These are phyloP conservation scores for Lagorchestes hirsutus DNA, from an alignment of 2,797 vertebrate species.

Conservation along the genomic window DNA sequence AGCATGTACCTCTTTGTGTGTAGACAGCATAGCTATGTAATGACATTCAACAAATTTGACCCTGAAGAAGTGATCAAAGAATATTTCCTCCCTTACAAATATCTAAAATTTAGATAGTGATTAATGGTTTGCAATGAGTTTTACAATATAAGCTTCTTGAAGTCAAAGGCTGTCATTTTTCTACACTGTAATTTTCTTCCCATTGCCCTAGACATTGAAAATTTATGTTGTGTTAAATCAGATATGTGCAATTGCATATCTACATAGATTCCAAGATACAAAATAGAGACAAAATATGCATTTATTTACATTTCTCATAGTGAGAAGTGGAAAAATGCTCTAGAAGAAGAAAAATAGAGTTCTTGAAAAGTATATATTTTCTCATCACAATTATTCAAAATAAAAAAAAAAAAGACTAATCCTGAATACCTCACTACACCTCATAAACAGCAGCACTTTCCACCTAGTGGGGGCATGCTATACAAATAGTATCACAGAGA, in stretches of 20 bases:
- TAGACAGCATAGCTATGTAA: background rate
- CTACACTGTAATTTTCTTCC: background rate
- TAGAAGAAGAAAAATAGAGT: background rate
- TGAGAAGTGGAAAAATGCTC: background rate
- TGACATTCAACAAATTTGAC: background rate
- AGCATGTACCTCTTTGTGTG: background rate
- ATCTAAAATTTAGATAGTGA: background rate
- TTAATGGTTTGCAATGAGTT: background rate
- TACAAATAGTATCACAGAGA: background rate
- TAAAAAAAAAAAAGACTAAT: background rate
- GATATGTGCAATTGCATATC: background rate
- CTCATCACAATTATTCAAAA: background rate
- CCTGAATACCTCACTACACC: background rate
- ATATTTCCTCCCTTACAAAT: background rate
- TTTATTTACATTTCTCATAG: background rate
- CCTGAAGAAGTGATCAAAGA: background rate
- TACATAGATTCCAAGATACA: background rate
- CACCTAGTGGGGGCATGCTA: background rate
- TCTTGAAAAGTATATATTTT: background rate
- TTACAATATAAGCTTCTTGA: background rate
- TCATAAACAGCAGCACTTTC: background rate
- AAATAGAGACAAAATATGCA: background rate
- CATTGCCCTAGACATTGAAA: background rate
- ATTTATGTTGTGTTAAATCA: background rate
- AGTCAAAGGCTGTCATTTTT: background rate